Base-by-base conservation (phyloP, 2,888 invertebrate genomes). In the Automeris io region DNA sequence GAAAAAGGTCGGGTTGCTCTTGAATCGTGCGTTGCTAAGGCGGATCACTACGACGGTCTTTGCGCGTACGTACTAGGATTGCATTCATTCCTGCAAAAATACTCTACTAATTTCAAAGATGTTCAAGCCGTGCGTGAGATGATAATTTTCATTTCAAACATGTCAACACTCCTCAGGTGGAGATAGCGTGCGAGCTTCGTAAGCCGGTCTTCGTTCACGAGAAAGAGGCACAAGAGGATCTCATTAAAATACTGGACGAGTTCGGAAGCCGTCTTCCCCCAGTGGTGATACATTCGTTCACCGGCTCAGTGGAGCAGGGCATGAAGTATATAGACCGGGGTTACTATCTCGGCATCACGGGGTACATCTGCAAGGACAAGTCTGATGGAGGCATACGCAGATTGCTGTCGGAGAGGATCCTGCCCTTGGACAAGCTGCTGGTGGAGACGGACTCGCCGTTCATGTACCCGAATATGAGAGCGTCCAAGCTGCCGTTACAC, bases 371-470 rank as follows among this genome's bases (percentile, higher is more conserved):
- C 85, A 95, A 97, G 87, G 97, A 97, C 65, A 97, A 96, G 78
- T 94, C 95, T 4, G 95, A 96, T 63, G 93, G 94, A 37, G 97
- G 97, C 7, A 93, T 98, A 2, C 88, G 96, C 37, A 91, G 94
- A 66, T 81, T 96, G 45, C 72, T 98, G 23, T 93, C 94, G 22
- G 93, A 94, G 60, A 92, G 94, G 38, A 87, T 91, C 37, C 87
- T 96, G 58, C 96, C 97, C 0, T 67, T 98, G 50, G 96, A 97
- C 57, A 90, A 92, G 67, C 77, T 97, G 54, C 76, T 98, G 41
- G 93, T 98, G 3, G 97, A 97, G 78, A 96, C 97, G 0, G 97
- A 98, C 78, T 94, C 97, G 0, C 97, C 98, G 1, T 98, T 96
- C 68, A 97, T 97, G 96, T 98, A 95, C 74, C 96, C 97, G 2